Evolutionary conservation across 2,113 vertebrate species (phyloP).

Genomic region (Aythya baeri): DNA sequence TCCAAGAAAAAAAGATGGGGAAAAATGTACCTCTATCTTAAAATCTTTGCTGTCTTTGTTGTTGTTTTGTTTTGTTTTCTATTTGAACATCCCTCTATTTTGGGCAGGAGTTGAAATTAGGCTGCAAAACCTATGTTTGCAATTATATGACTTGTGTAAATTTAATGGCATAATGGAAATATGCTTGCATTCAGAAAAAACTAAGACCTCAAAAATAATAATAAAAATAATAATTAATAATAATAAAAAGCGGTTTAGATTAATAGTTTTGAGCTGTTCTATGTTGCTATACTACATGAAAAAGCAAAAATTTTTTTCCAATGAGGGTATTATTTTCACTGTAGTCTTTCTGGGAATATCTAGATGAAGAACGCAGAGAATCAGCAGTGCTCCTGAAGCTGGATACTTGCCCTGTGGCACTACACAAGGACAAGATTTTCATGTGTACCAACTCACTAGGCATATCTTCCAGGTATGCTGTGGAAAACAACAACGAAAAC

Average conservation of each 20-base stretch:
- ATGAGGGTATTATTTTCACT: neutral
- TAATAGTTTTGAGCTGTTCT: neutral
- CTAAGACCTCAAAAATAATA: neutral
- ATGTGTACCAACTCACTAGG: neutral
- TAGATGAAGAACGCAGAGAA: neutral
- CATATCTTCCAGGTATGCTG: neutral
- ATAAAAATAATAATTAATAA: neutral
- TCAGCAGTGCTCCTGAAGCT: neutral
- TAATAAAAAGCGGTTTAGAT: neutral
- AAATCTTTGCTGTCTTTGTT: neutral
- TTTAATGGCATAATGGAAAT: neutral
- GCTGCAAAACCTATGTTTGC: neutral
- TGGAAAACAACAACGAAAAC: no score
- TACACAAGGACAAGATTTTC: neutral
- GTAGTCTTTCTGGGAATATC: neutral
- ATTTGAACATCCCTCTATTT: neutral
- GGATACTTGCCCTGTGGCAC: rapidly evolving
- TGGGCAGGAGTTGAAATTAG: neutral
- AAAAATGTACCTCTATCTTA: neutral
- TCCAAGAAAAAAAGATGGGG: neutral
- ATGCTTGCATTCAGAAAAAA: neutral
- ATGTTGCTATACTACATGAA: neutral
- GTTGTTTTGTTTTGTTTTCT: neutral
- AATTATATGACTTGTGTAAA: neutral
- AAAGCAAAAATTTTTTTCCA: neutral